Conservation (phyloP, 2,113 vertebrate species). For the Pyrgilauda ruficollis region DNA sequence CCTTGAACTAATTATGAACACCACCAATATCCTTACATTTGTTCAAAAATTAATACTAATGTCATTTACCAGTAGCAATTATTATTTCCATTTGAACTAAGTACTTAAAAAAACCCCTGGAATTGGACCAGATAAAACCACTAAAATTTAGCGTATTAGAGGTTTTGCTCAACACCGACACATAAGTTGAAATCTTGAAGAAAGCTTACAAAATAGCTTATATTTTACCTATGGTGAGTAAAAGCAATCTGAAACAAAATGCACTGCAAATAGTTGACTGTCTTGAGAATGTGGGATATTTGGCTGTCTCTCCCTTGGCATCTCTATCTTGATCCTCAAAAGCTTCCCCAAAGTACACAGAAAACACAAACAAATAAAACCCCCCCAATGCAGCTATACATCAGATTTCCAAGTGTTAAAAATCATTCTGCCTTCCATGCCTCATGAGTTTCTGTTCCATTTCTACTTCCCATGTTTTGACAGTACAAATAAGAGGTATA, state of each 20-base stretch:
- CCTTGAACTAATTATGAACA: not conserved
- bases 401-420: not conserved
- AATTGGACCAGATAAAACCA: not conserved
- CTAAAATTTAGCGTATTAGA: not conserved
- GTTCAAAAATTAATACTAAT: not conserved
- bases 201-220: not conserved
- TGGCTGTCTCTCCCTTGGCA: not conserved
- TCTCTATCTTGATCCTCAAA: not conserved
- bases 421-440: not conserved
- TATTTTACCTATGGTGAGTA: not conserved
- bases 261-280: not conserved
- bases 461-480: not conserved
- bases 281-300: not conserved
- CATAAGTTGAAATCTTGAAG: not conserved
- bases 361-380: not conserved
- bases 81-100: not conserved
- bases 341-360: not conserved
- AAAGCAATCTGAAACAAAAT: not conserved
- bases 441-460: not conserved
- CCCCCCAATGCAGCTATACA: fast-evolving
- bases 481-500: not conserved
- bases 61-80: not conserved
- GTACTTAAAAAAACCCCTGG: not conserved
- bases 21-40: not conserved
- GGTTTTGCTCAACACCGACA: not conserved